phyloP scores from a whole-genome alignment of 2,888 invertebrate genomes.

The Philaethria dido region DNA sequence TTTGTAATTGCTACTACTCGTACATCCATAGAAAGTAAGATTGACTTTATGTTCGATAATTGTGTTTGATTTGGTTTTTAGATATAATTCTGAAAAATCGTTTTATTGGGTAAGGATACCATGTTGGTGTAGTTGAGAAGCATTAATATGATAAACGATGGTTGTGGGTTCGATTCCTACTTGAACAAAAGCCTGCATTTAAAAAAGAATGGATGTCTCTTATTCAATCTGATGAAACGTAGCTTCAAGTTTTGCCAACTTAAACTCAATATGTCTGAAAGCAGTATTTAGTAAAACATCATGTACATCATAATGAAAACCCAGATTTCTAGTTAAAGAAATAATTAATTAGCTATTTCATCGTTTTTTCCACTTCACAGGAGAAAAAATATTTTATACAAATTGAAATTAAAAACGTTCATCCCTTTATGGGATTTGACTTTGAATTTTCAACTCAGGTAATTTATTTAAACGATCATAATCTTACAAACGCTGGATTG shows the following conservation, averaged over 20 bases:
- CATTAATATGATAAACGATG: too few species aligned
- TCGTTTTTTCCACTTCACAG: slow-evolving; percentile 27
- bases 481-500: slow-evolving; percentile 35
- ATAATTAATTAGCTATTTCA: slow-evolving; percentile 25
- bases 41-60: slow-evolving; percentile 65
- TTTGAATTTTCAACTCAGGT: slow-evolving; percentile 30
- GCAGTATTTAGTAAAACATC: too few species aligned
- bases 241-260: too few species aligned
- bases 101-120: background rate
- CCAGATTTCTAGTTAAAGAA: background rate
- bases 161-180: background rate
- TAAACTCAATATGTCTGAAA: too few species aligned
- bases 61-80: slow-evolving; percentile 51
- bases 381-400: slow-evolving; percentile 44
- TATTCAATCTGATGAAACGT: too few species aligned
- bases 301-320: background rate
- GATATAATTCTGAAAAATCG: background rate
- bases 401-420: slow-evolving; percentile 45
- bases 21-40: slow-evolving; percentile 61
- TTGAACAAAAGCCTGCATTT: too few species aligned
- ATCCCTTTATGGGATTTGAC: slow-evolving; percentile 33
- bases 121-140: background rate
- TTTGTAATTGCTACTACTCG: slow-evolving; percentile 64
- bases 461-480: slow-evolving; percentile 45
- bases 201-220: too few species aligned